Conservation (phyloP, 2,888 invertebrate species). For the Hemistola chrysoprasaria region DNA sequence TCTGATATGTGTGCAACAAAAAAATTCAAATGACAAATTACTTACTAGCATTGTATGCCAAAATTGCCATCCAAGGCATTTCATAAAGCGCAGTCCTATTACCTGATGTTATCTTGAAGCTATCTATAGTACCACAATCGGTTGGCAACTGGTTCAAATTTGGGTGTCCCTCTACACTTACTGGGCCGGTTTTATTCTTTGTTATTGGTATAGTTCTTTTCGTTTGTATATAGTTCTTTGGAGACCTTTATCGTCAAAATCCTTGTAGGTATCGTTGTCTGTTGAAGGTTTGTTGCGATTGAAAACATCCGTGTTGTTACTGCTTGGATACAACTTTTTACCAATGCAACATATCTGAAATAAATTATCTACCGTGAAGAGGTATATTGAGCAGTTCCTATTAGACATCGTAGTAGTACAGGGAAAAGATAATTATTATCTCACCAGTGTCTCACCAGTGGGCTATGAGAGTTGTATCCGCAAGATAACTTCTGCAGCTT, state of each 20-base stretch:
- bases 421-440: too few species aligned
- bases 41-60: conserved; percentile 81
- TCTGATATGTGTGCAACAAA: too few species aligned
- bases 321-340: conserved; percentile 1
- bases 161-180: conserved; percentile 31
- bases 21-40: background rate
- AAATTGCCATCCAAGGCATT: conserved; percentile 89
- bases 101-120: conserved; percentile 83
- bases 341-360: conserved; percentile 48
- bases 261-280: background rate
- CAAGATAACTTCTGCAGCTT: conserved; percentile 52
- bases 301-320: background rate
- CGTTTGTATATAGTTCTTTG: too few species aligned
- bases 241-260: conserved; percentile 1
- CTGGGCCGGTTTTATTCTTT: conserved; percentile 14
- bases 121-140: conserved; percentile 80
- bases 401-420: too few species aligned
- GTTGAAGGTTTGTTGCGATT: conserved; percentile 2
- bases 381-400: too few species aligned
- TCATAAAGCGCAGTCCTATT: conserved; percentile 83
- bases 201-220: background rate
- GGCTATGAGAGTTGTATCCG: conserved; percentile 48
- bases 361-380: too few species aligned
- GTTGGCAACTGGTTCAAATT: conserved; percentile 46
- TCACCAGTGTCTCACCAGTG: conserved; percentile 50